Evolutionary conservation across 1,140 invertebrate species (phyloP), one percentile per base, ranked within the genome.

Genomic region (Dinothrombium tinctorium): DNA sequence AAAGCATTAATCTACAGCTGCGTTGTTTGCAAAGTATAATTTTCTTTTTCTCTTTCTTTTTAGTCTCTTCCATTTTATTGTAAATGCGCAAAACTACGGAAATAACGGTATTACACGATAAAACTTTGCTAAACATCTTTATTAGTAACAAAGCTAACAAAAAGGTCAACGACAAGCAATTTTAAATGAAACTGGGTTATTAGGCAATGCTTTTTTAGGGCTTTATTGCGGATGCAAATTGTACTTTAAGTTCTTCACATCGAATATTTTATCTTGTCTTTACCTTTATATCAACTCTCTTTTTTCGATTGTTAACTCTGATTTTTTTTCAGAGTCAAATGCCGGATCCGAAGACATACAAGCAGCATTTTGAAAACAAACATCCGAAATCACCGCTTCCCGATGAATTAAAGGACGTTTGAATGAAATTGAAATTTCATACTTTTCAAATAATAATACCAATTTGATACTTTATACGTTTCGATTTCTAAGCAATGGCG

Each of bases 291-390:
- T 20, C 22, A 5, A 3, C n/a, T 15, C 11, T 0, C 22, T 14
- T 26, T 19, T 17, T 9, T 21, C 9, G 5, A 20, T 39, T 39
- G 5, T 7, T 8, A 7, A 37, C 15, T 23, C 22, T 42, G 22
- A 55, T 56, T 32, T 46, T 43, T 52, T 59, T 53, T 50, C 66
- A 69, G 89, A 74, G 89, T 5, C 83, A 92, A 65, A 96, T 99
- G 90, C 89, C 90, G 7, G 92, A 98, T 62, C 86, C 86, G 33
- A 98, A 98, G 64, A 99, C 92, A 6, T 98, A 96, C 61, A 94
- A 89, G 56, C 89, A 96, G 58, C 92, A 98, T 62, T 99, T 95
- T 66, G 89, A 98, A 61, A 95, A 87, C 56, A 98, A 98, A 57
- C 92, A 99, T 66, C 87, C 92, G 0, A 96, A 96, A 56, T 75